Evolutionary conservation across 2,888 invertebrate genomes (phyloP).

Genomic region (Melangyna quadrimaculata): DNA sequence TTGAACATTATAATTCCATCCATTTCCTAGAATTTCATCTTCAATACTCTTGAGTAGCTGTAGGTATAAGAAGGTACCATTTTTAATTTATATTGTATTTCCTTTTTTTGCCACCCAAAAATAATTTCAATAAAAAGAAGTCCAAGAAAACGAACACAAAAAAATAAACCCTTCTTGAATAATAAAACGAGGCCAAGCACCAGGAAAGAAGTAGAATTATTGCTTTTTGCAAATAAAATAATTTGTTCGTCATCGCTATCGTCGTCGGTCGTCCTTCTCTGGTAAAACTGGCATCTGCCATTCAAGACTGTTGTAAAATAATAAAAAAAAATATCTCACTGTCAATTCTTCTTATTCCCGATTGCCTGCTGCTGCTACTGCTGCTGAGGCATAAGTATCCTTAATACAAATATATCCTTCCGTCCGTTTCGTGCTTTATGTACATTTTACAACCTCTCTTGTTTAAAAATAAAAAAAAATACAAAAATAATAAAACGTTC

Average conservation of each 20-base stretch:
- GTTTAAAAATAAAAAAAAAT: neutral
- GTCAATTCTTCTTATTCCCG: conserved; percentile 11
- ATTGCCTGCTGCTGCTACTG: too few species aligned
- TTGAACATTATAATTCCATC: neutral
- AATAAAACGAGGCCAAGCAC: conserved; percentile 4
- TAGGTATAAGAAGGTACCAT: too few species aligned
- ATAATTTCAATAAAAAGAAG: neutral
- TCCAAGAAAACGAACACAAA: too few species aligned
- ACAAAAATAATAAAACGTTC: neutral
- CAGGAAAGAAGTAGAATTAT: neutral
- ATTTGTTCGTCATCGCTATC: neutral
- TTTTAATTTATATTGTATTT: neutral
- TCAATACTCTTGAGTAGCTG: neutral
- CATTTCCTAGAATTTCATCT: neutral
- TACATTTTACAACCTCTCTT: conserved; percentile 18
- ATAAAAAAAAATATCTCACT: neutral
- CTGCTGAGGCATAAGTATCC: neutral
- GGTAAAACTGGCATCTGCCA: conserved; percentile 5
- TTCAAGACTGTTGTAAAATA: neutral
- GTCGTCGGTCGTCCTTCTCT: neutral
- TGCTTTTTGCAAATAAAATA: conserved; percentile 1
- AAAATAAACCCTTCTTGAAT: neutral
- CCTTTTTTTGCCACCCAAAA: neutral
- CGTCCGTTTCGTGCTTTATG: conserved; percentile 1
- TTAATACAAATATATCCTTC: neutral